These are phyloP conservation scores for Nibea albiflora DNA, from an alignment of 2,113 vertebrate genomes.

Conservation along the genomic window DNA sequence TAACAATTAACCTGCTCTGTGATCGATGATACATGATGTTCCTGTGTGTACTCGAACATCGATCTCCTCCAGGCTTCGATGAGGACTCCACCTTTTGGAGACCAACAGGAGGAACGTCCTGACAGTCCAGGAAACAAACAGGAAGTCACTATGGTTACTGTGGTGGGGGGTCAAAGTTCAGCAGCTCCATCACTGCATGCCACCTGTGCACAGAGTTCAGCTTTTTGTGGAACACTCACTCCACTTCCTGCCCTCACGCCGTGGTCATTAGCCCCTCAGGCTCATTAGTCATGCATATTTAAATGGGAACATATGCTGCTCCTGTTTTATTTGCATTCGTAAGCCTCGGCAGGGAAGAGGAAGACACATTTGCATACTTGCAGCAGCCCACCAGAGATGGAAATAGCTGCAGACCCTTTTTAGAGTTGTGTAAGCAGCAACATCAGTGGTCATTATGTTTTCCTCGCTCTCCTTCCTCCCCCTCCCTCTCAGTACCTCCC, in stretches of 20 bases:
- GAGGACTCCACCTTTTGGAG: background rate
- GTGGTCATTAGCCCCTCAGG: constrained; percentile 45
- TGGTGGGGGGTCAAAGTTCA: background rate
- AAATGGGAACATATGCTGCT: constrained; percentile 65
- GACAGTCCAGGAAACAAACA: background rate
- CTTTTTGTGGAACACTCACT: too few species aligned
- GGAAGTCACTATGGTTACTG: background rate
- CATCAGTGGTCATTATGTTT: constrained; percentile 47
- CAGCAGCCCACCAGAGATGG: constrained; percentile 59
- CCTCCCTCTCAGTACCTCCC: background rate
- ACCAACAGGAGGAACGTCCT: background rate
- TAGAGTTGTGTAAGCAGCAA: constrained; percentile 45
- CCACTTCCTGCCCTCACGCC: constrained; percentile 24
- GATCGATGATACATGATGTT: too few species aligned
- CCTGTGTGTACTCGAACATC: too few species aligned
- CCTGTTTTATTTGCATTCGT: constrained; percentile 63
- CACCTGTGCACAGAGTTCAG: too few species aligned
- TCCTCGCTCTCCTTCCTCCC: background rate
- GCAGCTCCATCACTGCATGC: too few species aligned
- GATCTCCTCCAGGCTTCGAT: background rate
- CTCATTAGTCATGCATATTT: constrained; percentile 58
- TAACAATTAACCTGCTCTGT: too few species aligned
- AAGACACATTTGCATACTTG: constrained; percentile 52
- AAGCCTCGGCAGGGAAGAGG: constrained; percentile 52
- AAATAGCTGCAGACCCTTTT: constrained; percentile 66